These are phyloP conservation scores for Carlito syrichta DNA, from an alignment of 2,113 vertebrate genomes.

Conservation along the genomic window DNA sequence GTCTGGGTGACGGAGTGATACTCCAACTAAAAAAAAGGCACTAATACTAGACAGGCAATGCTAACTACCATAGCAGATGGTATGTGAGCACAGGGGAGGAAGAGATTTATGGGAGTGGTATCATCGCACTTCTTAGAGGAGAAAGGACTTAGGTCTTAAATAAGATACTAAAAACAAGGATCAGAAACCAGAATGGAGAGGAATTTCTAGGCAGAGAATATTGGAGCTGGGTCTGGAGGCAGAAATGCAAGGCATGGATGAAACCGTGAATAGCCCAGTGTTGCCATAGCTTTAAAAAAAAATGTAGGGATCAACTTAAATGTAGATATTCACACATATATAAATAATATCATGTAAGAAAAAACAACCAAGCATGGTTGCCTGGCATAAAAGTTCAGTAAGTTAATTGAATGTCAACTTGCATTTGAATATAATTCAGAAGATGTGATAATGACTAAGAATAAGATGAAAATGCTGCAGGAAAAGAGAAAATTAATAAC, in stretches of 20 bases:
- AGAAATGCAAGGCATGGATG: background rate
- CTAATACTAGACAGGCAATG: background rate
- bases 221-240: background rate
- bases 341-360: background rate
- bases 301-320: background rate
- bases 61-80: background rate
- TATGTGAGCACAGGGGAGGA: background rate
- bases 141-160: background rate
- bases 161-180: background rate
- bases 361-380: background rate
- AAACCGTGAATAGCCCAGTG: background rate
- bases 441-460: background rate
- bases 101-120: background rate
- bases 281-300: background rate
- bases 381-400: background rate
- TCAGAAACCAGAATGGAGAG: background rate
- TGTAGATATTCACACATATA: background rate
- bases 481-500: background rate
- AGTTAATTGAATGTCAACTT: background rate
- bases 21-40: no score
- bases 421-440: background rate
- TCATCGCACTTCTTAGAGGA: background rate
- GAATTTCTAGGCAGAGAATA: background rate
- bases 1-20: no score
- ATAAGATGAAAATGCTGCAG: background rate